A percentile compares a stretch with the other conserved stretches of the same genome.
These are phyloP conservation scores for Apoda limacodes DNA, from an alignment of 2,888 invertebrate species.

Conservation along the genomic window DNA sequence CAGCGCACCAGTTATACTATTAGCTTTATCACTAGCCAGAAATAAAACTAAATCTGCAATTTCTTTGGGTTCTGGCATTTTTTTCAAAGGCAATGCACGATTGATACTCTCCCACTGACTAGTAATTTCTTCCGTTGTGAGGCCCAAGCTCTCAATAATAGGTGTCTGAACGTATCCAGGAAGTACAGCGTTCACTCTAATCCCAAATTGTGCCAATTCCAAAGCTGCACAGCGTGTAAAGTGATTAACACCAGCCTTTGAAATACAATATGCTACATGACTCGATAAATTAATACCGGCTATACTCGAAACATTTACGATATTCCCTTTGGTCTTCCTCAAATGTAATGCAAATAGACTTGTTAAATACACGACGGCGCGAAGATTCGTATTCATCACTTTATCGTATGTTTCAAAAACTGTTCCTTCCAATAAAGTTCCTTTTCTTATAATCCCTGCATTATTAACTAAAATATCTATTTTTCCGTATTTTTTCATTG, in stretches of 20 bases:
- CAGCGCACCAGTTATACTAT: no score
- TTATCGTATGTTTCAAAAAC: conserved; percentile 13
- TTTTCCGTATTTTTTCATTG: conserved; percentile 21
- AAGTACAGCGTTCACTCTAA: no score
- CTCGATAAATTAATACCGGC: conserved; percentile 5
- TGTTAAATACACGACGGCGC: conserved; percentile 13
- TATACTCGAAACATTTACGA: conserved; percentile 20
- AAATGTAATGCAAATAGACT: conserved; percentile 16
- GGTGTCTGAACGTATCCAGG: conserved; percentile 71
- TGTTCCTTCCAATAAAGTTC: conserved; percentile 8
- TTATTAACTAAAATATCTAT: no score
- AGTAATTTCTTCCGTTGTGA: no score
- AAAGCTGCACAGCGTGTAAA: conserved; percentile 78
- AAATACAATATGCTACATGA: conserved; percentile 68
- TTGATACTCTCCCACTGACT: no score
- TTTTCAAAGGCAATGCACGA: no score
- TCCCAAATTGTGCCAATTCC: conserved; percentile 61
- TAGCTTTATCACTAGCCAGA: no score
- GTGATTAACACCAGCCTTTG: conserved; percentile 79
- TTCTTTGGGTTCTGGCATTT: no score
- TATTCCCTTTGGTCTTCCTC: conserved; percentile 18
- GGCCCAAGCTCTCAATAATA: conserved; percentile 39
- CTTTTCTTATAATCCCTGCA: no score
- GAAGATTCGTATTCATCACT: conserved; percentile 16
- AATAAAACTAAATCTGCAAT: no score